A percentile compares a stretch with the other conserved stretches of the same genome.
Evolutionary conservation across 1,140 invertebrate genomes (phyloP).

Genomic region (Drosophila cardini): DNA sequence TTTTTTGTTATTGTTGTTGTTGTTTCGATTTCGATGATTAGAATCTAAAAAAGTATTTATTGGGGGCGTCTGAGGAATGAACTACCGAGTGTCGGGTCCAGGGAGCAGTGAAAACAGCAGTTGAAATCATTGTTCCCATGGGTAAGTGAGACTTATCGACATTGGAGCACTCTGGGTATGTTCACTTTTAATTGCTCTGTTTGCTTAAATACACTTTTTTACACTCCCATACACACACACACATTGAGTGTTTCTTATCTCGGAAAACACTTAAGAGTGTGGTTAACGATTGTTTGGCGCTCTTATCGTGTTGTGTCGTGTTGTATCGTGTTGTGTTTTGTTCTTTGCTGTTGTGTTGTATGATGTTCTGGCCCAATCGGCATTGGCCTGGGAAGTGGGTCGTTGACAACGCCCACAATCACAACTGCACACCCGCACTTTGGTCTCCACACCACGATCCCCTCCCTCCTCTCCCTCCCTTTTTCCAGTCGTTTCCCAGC

Average conservation of each 20-base stretch:
- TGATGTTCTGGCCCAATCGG: slow-evolving; percentile 45
- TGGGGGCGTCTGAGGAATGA: slow-evolving; percentile 36
- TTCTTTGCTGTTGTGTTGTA: neutral
- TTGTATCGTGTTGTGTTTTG: neutral
- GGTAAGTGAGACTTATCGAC: slow-evolving; percentile 36
- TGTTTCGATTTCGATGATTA: slow-evolving; percentile 4
- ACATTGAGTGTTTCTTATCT: slow-evolving; percentile 29
- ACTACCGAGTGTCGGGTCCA: slow-evolving; percentile 39
- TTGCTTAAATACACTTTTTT: slow-evolving; percentile 42
- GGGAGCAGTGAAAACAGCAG: slow-evolving; percentile 15
- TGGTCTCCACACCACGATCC: too few relatives aligned
- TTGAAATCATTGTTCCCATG: slow-evolving; percentile 38
- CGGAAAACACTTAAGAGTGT: slow-evolving; percentile 46
- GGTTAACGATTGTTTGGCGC: slow-evolving; percentile 39
- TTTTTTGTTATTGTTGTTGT: too few relatives aligned
- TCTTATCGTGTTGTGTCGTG: slow-evolving; percentile 35
- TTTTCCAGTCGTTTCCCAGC: neutral
- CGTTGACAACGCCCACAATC: slow-evolving; percentile 52
- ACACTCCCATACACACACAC: slow-evolving; percentile 10
- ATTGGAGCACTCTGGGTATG: slow-evolving; percentile 27
- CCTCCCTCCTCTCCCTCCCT: neutral
- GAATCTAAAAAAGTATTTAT: slow-evolving; percentile 40
- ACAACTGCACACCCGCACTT: slow-evolving; percentile 1
- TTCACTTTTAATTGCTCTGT: slow-evolving; percentile 54
- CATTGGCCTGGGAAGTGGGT: slow-evolving; percentile 53